phyloP scores from a whole-genome alignment of 2,888 invertebrate species.

The Corbicula japonica region DNA sequence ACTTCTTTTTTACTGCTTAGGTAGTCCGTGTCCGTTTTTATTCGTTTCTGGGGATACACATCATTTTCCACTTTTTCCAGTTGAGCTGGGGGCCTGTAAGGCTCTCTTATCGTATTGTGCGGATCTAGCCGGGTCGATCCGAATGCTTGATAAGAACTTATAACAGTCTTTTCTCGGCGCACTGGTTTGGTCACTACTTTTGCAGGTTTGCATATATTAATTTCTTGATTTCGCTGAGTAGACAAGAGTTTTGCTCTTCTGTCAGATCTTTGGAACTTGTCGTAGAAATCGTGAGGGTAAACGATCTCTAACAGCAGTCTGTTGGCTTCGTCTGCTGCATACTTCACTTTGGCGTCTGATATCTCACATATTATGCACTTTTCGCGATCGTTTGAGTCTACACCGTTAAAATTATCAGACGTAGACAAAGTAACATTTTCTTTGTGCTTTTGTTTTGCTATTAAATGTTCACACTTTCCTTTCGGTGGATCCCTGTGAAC shows the following conservation, averaged over 20 bases:
- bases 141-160: neutral
- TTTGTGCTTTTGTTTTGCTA: neutral
- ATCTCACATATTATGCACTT: constrained; percentile 54
- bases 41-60: constrained; percentile 12
- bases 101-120: neutral
- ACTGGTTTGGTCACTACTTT: constrained; percentile 31
- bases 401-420: neutral
- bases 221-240: neutral
- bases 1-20: constrained; percentile 34
- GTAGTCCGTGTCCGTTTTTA: neutral
- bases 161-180: neutral
- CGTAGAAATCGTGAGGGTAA: constrained; percentile 62
- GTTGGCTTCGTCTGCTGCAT: constrained; percentile 48
- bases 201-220: constrained; percentile 38
- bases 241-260: constrained; percentile 17
- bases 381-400: neutral
- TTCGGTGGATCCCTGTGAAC: neutral
- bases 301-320: constrained; percentile 57
- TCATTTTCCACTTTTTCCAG: constrained; percentile 1
- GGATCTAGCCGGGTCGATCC: neutral
- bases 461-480: constrained; percentile 13
- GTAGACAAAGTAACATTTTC: neutral
- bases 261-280: constrained; percentile 50
- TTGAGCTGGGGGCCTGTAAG: neutral
- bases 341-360: constrained; percentile 48